Evolutionary conservation across 1,140 invertebrate species (phyloP), one percentile per base, ranked within the genome.

Genomic region (Tyrophagus putrescentiae): DNA sequence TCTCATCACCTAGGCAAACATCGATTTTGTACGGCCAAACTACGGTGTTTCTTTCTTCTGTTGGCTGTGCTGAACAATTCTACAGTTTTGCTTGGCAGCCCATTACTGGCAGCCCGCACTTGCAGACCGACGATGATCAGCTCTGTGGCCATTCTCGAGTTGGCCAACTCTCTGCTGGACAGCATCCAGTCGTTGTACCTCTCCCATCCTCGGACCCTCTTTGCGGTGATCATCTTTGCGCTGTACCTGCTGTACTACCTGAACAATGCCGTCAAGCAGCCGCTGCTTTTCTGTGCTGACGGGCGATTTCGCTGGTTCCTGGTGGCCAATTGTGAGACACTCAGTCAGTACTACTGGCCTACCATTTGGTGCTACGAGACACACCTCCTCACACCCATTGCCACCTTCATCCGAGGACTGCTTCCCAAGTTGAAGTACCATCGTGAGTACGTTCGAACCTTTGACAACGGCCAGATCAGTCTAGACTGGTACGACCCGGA

Each of bases 291-390:
- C 25, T 71, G 68, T 53, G 44, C 64, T 13, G 71, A 79, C 58
- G 78, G 80, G 54, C 76, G 75, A 45, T 84, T 87, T 65, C 76
- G 78, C 56, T 69, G 76, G 7, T 81, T 85, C 65, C 68, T 88
- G 13, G 75, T 80, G 60, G 72, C 76, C 3, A 77, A 81, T 67
- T 78, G 87, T 41, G 82, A 82, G 1, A 72, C 84, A 16, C 69
- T 87, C 7, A 77, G 79, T 62, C 78, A 82, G 67, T 82, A 81
- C 68, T 89, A 81, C 70, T 88, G 84, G 83, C 85, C 86, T 1
- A 87, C 85, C 7, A 75, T 85, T 60, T 89, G 85, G 84, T 87
- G 84, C 66, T 84, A 87, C 65, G 85, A 88, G 71, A 81, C 84
- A 2, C 77, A 85, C 60, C 76, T 82, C 28, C 85, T 88, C 71